Conservation (phyloP, 2,797 vertebrate species). For the Petrocephalus schoutedeni region DNA sequence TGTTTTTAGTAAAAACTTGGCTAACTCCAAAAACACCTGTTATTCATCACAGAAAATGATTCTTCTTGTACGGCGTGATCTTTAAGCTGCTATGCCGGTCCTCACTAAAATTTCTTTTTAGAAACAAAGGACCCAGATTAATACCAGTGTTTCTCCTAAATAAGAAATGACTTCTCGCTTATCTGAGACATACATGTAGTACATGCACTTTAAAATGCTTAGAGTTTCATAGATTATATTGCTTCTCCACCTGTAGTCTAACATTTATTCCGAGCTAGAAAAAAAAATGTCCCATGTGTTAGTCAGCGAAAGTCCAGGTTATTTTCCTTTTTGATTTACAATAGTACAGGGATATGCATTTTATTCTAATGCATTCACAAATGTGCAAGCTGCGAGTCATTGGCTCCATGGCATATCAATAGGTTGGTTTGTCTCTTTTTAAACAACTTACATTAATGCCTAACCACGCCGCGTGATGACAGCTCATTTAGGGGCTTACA, state of each 20-base stretch:
- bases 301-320: background rate
- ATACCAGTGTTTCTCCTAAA: background rate
- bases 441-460: background rate
- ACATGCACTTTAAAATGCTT: slow-evolving; percentile 18
- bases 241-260: slow-evolving; percentile 14
- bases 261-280: background rate
- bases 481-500: background rate
- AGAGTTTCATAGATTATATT: slow-evolving; percentile 17
- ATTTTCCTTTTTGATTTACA: slow-evolving; percentile 4
- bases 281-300: background rate
- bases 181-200: slow-evolving; percentile 16
- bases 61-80: background rate
- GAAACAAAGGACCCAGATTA: slow-evolving; percentile 1
- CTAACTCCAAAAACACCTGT: background rate
- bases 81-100: background rate
- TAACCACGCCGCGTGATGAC: background rate
- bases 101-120: background rate
- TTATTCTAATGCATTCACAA: background rate
- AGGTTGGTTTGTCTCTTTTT: background rate
- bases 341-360: background rate
- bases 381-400: background rate
- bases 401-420: background rate
- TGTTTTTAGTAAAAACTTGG: background rate
- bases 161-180: slow-evolving; percentile 5
- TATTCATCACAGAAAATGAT: background rate